Evolutionary conservation across 1,140 invertebrate genomes (phyloP).

Genomic region (Yoshiicerus persimilis): DNA sequence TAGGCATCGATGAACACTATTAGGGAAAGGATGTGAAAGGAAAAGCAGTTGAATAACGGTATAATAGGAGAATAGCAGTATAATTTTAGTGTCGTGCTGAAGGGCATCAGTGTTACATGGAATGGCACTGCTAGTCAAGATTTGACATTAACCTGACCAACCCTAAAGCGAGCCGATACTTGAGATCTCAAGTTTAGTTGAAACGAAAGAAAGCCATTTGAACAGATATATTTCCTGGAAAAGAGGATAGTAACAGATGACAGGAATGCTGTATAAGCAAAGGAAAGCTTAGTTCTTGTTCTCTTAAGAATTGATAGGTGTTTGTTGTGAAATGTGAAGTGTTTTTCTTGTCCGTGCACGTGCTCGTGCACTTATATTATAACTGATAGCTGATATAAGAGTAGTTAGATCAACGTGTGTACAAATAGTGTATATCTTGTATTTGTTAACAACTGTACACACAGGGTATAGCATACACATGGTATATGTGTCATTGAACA

Average conservation of each 20-base stretch:
- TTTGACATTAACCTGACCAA: background rate
- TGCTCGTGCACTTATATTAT: no score
- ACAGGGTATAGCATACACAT: background rate
- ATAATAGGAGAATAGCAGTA: background rate
- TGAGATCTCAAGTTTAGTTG: background rate
- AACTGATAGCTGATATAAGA: no score
- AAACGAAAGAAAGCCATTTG: background rate
- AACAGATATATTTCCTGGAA: background rate
- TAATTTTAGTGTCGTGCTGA: background rate
- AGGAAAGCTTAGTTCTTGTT: background rate
- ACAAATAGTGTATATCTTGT: no score
- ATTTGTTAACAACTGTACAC: no score
- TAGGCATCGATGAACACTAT: background rate
- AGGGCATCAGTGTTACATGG: background rate
- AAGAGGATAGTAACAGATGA: background rate
- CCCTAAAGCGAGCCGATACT: background rate
- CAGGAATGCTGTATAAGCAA: no score
- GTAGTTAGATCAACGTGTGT: no score
- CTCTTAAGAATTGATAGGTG: background rate
- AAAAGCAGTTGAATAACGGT: background rate
- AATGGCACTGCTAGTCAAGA: background rate
- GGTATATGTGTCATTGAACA: background rate
- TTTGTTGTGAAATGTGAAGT: background rate
- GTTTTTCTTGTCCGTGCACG: background rate
- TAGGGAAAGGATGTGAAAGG: background rate